Percentiles rank a stretch among this genome's conserved stretches.
phyloP scores from a whole-genome alignment of 2,888 invertebrate genomes.

The Leptopterna dolabrata region DNA sequence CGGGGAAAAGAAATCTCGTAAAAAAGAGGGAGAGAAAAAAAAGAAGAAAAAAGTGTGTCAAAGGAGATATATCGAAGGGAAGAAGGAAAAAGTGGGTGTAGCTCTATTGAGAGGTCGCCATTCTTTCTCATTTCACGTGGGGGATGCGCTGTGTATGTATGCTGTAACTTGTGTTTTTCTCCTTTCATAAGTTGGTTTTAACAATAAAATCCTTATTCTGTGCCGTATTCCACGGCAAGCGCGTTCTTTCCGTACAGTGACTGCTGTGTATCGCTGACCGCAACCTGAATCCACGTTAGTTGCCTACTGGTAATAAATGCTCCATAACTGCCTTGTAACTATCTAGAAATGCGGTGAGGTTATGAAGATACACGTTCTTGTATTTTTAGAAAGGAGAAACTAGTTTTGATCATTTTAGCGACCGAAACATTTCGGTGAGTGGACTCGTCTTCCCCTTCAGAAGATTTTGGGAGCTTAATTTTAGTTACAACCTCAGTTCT shows the following conservation, averaged over 20 bases:
- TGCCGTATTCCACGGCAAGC: not conserved
- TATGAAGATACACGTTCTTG: too few relatives aligned
- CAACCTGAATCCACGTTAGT: too few relatives aligned
- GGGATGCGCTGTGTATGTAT: not conserved
- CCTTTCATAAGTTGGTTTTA: not conserved
- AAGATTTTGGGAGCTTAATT: too few relatives aligned
- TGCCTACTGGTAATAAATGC: too few relatives aligned
- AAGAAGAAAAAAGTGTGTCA: conserved; percentile 16
- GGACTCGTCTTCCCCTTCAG: too few relatives aligned
- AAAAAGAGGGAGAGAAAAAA: not conserved
- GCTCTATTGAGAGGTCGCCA: conserved; percentile 14
- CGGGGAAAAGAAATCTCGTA: not conserved
- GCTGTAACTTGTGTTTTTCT: not conserved
- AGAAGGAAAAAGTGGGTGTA: conserved; percentile 12
- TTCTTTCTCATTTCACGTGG: conserved; percentile 10
- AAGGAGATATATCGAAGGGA: not conserved
- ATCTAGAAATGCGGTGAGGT: too few relatives aligned
- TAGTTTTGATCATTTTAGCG: too few relatives aligned
- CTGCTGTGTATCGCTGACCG: not conserved
- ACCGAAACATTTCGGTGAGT: too few relatives aligned
- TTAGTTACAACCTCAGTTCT: too few relatives aligned
- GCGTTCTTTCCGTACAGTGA: not conserved
- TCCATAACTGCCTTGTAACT: too few relatives aligned
- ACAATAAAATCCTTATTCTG: not conserved
- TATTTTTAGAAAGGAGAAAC: too few relatives aligned